Conservation (phyloP, 2,797 vertebrate species). For the Girardinus metallicus region DNA sequence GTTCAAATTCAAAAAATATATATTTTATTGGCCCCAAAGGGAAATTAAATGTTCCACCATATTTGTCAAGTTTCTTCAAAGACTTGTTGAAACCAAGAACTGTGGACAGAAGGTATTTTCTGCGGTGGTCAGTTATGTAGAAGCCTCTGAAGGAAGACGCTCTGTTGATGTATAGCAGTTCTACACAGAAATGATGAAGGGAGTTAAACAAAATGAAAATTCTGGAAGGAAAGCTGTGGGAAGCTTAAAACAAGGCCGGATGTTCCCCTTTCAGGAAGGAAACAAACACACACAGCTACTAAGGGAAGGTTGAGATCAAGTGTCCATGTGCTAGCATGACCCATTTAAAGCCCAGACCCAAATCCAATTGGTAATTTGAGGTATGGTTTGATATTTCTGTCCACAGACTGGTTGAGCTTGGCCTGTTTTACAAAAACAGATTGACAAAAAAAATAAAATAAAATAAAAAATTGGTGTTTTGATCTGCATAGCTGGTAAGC, state of each 20-base stretch:
- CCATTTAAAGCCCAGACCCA: background rate
- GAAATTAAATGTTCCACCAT: background rate
- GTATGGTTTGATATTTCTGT: background rate
- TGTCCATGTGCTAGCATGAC: background rate
- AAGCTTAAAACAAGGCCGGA: background rate
- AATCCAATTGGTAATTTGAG: background rate
- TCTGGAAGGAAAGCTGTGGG: background rate
- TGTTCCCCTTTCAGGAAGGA: background rate
- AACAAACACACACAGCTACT: background rate
- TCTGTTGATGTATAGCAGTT: no score
- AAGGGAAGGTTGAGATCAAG: background rate
- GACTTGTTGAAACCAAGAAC: background rate
- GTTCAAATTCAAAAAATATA: no score
- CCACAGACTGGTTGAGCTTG: background rate
- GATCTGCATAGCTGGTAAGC: background rate
- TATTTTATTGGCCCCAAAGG: background rate
- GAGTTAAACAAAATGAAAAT: background rate
- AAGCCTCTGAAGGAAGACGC: background rate
- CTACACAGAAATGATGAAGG: background rate
- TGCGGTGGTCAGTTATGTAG: background rate
- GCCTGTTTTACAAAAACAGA: background rate
- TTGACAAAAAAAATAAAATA: background rate
- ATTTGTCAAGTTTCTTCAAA: background rate
- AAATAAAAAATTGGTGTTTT: no score
- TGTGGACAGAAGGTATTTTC: background rate